Evolutionary conservation across 2,888 invertebrate species (phyloP), one percentile per base, ranked within the genome.

Genomic region (Ptilodon capucinus): DNA sequence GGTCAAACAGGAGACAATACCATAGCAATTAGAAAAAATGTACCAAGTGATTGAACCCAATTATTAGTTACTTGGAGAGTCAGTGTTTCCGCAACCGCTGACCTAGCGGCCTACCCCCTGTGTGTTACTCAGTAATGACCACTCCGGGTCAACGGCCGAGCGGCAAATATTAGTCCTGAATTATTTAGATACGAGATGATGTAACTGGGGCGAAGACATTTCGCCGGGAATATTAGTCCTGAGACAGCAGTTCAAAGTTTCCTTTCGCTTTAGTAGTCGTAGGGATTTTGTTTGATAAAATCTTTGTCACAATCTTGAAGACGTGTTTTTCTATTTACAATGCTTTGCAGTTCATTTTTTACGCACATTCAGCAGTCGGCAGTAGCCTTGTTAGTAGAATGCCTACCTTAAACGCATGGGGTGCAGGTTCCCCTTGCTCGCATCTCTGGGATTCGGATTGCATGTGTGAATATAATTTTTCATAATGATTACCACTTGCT

Each of bases 61-160:
- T 28, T n/a, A 28, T n/a, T 28, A n/a, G 23, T 9, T 6, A 25
- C 2, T n/a, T n/a, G n/a, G n/a, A n/a, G 9, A 23, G 28, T 7
- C 8, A 11, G 2, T 28, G n/a, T n/a, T 28, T 8, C 6, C 0
- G 21, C 0, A 8, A 2, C 16, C 42, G 52, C 57, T 1, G 0
- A 0, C 42, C 58, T 50, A 4, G 8, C 40, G 52, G 64, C 57
- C 51, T 21, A 6, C 7, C 45, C 13, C 11, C 48, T 43, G 44
- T 41, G 28, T 46, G 41, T 53, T 50, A 58, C 57, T 56, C 51
- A 49, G 49, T 53, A 65, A 64, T 56, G 54, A 51, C 54, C 46
- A 58, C 42, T 51, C 45, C 44, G 49, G 47, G 56, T 56, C 60
- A 53, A 47, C 16, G 44, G 11, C 51, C 63, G 38, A 25, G 23